Conservation (phyloP, 2,888 invertebrate species). For the Nesidiocoris tenuis region DNA sequence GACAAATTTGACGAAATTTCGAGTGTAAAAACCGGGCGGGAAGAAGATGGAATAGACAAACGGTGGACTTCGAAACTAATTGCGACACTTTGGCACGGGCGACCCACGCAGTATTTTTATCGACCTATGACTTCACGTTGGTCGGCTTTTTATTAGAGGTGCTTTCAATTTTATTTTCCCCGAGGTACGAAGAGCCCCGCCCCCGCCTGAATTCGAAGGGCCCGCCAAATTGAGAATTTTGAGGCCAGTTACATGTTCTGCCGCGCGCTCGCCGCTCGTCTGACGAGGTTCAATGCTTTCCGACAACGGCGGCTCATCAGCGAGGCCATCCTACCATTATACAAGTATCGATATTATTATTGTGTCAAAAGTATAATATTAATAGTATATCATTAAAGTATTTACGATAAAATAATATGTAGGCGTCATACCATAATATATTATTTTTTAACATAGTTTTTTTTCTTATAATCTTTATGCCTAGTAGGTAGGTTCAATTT, state of each 20-base stretch:
- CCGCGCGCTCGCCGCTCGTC: constrained; percentile 1
- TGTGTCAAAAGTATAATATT: too few species aligned
- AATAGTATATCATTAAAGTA: too few species aligned
- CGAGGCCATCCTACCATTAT: constrained; percentile 23
- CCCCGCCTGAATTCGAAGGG: not conserved
- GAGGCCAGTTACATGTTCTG: not conserved
- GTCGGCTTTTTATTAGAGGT: not conserved
- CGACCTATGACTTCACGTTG: constrained; percentile 2
- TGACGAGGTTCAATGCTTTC: not conserved
- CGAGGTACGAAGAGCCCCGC: not conserved
- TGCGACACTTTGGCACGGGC: constrained; percentile 22
- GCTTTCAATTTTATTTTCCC: not conserved
- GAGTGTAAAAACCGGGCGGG: too few species aligned
- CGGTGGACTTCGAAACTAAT: constrained; percentile 1
- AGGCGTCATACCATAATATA: too few species aligned
- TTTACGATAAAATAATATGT: too few species aligned
- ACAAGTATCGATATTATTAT: constrained; percentile 12
- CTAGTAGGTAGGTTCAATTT: too few species aligned
- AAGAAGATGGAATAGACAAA: too few species aligned
- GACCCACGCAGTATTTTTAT: constrained; percentile 6
- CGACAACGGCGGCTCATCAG: constrained; percentile 17
- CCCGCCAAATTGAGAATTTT: not conserved
- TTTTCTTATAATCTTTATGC: too few species aligned
- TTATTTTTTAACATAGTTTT: too few species aligned
- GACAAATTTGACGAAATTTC: too few species aligned